These are phyloP conservation scores for Allophyes oxyacanthae DNA, from an alignment of 2,888 invertebrate species.

Conservation along the genomic window DNA sequence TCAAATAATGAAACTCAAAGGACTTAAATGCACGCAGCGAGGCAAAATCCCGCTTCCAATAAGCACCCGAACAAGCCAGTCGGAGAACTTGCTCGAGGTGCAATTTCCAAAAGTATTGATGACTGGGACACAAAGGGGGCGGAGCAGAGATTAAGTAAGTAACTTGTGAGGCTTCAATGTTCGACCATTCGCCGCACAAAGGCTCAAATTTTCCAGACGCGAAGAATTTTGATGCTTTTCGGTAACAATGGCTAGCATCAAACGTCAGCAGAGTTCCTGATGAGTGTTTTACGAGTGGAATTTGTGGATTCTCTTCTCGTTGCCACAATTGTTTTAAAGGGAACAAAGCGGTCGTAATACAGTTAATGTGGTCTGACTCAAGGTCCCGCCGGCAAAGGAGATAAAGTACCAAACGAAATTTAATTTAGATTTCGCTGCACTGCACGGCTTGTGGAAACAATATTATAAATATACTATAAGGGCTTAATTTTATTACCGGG, in stretches of 20 bases:
- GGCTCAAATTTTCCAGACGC: conserved; percentile 78
- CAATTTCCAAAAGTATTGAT: conserved; percentile 82
- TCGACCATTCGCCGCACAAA: conserved; percentile 73
- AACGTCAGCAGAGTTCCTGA: conserved; percentile 68
- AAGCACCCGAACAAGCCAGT: conserved; percentile 60
- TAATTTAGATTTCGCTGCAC: conserved; percentile 56
- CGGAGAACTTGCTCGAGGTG: conserved; percentile 65
- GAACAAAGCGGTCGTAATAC: conserved; percentile 64
- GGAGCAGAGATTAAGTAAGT: conserved; percentile 80
- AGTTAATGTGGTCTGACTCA: conserved; percentile 67
- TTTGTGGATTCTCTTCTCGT: conserved; percentile 66
- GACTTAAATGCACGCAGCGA: conserved; percentile 15
- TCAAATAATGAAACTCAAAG: conserved; percentile 22
- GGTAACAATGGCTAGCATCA: conserved; percentile 72
- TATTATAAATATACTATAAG: conserved; percentile 15
- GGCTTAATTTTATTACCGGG: conserved; percentile 21
- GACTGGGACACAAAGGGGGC: conserved; percentile 76
- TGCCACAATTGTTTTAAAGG: conserved; percentile 73
- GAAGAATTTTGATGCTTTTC: conserved; percentile 77
- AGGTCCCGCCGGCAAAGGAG: conserved; percentile 56
- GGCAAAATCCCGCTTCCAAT: conserved; percentile 39
- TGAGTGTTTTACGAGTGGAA: conserved; percentile 76
- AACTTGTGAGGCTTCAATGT: conserved; percentile 79
- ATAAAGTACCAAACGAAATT: conserved; percentile 63
- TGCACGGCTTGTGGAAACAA: conserved; percentile 17